phyloP scores from a whole-genome alignment of 2,113 vertebrate species.

The Mirza zaza region DNA sequence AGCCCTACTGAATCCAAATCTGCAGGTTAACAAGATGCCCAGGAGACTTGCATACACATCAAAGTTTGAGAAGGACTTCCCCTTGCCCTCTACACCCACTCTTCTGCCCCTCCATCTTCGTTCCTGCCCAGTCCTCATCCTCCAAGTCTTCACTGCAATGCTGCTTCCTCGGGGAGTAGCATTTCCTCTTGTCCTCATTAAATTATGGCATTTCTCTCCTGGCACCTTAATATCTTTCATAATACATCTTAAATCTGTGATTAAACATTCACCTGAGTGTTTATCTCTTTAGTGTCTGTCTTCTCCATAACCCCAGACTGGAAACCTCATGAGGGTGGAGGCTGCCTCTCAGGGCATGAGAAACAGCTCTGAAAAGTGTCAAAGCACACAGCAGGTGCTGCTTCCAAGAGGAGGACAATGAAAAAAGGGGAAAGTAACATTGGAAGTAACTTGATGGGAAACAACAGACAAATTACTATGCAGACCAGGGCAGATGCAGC shows the following conservation, averaged over 20 bases:
- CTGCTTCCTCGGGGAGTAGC: background rate
- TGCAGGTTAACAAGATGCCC: background rate
- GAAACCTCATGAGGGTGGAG: background rate
- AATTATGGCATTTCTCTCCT: background rate
- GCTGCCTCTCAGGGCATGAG: background rate
- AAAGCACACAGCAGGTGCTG: background rate
- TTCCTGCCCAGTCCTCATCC: background rate
- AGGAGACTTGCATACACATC: background rate
- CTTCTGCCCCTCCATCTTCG: background rate
- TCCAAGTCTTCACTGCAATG: background rate
- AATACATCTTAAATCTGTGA: background rate
- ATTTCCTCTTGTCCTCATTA: background rate
- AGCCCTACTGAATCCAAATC: background rate
- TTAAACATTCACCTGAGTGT: background rate
- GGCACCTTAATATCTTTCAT: background rate
- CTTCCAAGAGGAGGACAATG: background rate
- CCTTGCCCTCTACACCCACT: background rate
- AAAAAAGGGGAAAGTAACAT: background rate
- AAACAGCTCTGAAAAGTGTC: background rate
- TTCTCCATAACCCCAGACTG: background rate
- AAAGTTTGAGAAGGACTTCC: background rate
- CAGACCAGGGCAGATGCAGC: background rate
- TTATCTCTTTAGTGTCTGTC: background rate
- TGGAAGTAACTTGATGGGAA: background rate
- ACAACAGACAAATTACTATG: background rate